Evolutionary conservation across 2,888 invertebrate genomes (phyloP).

Genomic region (Eumerus sabulonum): DNA sequence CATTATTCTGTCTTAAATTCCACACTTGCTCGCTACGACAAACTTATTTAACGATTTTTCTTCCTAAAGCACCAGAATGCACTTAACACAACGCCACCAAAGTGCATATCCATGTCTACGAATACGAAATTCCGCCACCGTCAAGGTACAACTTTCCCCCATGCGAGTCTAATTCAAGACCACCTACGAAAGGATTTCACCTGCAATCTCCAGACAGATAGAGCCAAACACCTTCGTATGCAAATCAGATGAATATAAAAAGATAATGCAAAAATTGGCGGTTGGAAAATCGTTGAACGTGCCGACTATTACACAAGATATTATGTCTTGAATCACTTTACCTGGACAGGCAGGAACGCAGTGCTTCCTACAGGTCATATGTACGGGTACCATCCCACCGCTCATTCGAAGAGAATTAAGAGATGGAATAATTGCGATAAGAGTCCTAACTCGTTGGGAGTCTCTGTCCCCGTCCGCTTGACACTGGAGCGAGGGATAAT

Average conservation of each 20-base stretch:
- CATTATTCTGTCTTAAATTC: too few species aligned
- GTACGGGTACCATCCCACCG: slow-evolving; percentile 37
- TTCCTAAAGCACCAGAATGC: slow-evolving; percentile 34
- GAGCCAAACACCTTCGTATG: slow-evolving; percentile 36
- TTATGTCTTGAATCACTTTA: slow-evolving; percentile 50
- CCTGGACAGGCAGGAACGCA: slow-evolving; percentile 25
- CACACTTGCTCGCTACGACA: too few species aligned
- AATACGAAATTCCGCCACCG: slow-evolving; percentile 3
- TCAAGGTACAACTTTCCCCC: slow-evolving; percentile 5
- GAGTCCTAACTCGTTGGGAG: slow-evolving; percentile 22
- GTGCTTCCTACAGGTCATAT: slow-evolving; percentile 17
- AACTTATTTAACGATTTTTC: too few species aligned
- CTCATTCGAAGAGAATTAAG: slow-evolving; percentile 67
- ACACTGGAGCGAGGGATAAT: slow-evolving; percentile 41
- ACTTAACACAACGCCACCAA: slow-evolving; percentile 32
- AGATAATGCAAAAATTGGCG: slow-evolving; percentile 60
- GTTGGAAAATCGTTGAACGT: slow-evolving; percentile 44
- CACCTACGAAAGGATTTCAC: slow-evolving; percentile 12
- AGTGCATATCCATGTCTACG: slow-evolving; percentile 40
- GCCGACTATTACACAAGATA: slow-evolving; percentile 43
- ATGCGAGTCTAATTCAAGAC: background rate
- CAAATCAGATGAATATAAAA: slow-evolving; percentile 64
- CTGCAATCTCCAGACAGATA: background rate
- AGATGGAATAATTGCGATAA: slow-evolving; percentile 66
- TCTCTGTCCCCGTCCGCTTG: background rate